Base-by-base conservation (phyloP, 2,113 vertebrate species). In the Chelonoidis abingdonii region DNA sequence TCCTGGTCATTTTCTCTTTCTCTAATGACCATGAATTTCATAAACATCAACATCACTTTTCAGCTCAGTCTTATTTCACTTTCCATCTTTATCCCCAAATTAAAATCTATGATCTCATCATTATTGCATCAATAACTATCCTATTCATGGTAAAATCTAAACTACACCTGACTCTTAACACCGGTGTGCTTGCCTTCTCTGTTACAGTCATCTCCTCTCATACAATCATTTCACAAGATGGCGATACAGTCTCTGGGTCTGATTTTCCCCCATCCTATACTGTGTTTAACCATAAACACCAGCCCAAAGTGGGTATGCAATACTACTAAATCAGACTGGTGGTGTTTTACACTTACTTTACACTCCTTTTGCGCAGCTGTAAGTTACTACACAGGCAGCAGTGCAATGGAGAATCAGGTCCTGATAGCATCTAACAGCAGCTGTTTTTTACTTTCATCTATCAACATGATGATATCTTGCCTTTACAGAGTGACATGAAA, bases 1-100 rank as follows among this genome's bases (percentile, higher is more conserved):
- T 93, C 78, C 80, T 44, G 83, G 87, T 41, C 93, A 7, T 91
- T 52, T 89, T 54, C 93, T 93, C 84, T 62, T 11, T 81, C 24
- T 9, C 4, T 72, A 10, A 38, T 0, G 3, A 0, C 21, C 5
- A 0, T 0, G 9, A 84, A 5, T 14, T 93, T 86, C 89, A 49
- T 91, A 75, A 54, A 62, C 1, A 21, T 27, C 80, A 21, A 21
- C 82, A 59, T 44, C 12, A 4, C 3, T n/a, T 75, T 13, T 16
- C 0, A 49, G 49, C 2, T 82, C 47, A 72, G 75, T 38, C 9
- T 3, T 57, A n/a, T 38, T 83, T 84, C 90, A 87, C 82, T 38
- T 83, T 2, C 85, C 59, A 24, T 52, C 76, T 9, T 87, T n/a
- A n/a, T 25, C 25, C 87, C 82, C 59, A 49, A 78, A 75, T 24